These are phyloP conservation scores for Nyctereutes procyonoides DNA, from an alignment of 2,113 vertebrate genomes.

Conservation along the genomic window DNA sequence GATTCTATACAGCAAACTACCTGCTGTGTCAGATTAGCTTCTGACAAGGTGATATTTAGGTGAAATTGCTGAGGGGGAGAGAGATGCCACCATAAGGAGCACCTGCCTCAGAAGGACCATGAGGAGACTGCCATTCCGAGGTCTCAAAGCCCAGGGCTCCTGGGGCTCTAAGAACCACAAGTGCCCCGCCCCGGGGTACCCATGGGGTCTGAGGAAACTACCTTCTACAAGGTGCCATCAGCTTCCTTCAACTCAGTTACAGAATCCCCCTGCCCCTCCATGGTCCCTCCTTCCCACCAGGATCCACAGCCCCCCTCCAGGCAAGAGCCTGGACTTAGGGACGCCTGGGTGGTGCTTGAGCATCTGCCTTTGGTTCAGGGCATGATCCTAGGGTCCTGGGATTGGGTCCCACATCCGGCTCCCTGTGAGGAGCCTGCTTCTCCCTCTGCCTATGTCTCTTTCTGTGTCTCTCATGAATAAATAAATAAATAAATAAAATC, in stretches of 20 bases:
- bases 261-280: background rate
- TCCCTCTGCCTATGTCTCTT: too few species aligned
- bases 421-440: too few species aligned
- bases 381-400: too few species aligned
- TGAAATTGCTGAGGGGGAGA: too few species aligned
- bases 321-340: background rate
- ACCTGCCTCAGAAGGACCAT: background rate
- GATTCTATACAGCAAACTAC: background rate
- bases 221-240: background rate
- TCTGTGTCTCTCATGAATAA: too few species aligned
- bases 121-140: background rate
- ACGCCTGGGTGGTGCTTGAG: too few species aligned
- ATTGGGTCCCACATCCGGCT: too few species aligned
- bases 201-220: background rate
- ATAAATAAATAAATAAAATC: too few species aligned
- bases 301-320: fast-evolving
- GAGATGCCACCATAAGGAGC: background rate
- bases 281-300: background rate
- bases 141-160: background rate
- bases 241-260: background rate
- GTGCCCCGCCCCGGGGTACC: background rate
- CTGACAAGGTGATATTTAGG: background rate
- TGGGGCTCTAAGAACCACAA: background rate
- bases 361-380: too few species aligned
- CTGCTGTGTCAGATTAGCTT: background rate